Base-by-base conservation (phyloP, 2,888 invertebrate species). In the Drosophila barbarae region DNA sequence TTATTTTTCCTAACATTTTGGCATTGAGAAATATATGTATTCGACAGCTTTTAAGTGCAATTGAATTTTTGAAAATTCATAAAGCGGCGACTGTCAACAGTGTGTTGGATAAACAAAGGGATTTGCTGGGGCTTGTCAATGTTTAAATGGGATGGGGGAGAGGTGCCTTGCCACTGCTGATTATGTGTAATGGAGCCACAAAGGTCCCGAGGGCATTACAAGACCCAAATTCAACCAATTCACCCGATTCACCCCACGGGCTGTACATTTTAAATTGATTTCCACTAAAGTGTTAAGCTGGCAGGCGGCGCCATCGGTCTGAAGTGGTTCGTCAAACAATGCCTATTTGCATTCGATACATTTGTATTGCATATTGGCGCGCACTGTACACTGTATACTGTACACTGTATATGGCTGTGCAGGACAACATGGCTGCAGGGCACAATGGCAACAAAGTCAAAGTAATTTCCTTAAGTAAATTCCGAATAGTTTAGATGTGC, bases 381-480 rank as follows among this genome's bases (percentile, higher is more conserved):
- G 18, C 26, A n/a, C 21, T n/a, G 34, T 13, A 6, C 26, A 26
- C 26, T 26, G 26, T 7, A 7, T 3, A 23, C 23, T 23, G 23
- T 26, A 7, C 26, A 26, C 26, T 13, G 5, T 9, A 13, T 26
- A 13, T 23, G 23, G 18, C 18, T 15, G 8, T 35, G 35, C 7
- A 15, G 18, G 41, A n/a, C 23, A 32, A 44, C 15, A 23, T 39
- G 59, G 36, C 66, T 51, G 41, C n/a, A 18, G 46, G 69, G 35
- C 44, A 21, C 46, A 69, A 69, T 38, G 65, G 55, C 49, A 61
- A 42, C 63, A 56, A 66, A 63, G 63, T 55, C 63, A 69, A 61
- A 68, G 67, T 71, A 67, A 72, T 60, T 71, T 71, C 56, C 61
- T 50, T 68, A 72, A 71, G 72, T 71, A 71, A 71, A 71, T 71